Percentiles rank a stretch among this genome's conserved stretches.
These are phyloP conservation scores for Busseola fusca DNA, from an alignment of 2,888 invertebrate species.

Conservation along the genomic window DNA sequence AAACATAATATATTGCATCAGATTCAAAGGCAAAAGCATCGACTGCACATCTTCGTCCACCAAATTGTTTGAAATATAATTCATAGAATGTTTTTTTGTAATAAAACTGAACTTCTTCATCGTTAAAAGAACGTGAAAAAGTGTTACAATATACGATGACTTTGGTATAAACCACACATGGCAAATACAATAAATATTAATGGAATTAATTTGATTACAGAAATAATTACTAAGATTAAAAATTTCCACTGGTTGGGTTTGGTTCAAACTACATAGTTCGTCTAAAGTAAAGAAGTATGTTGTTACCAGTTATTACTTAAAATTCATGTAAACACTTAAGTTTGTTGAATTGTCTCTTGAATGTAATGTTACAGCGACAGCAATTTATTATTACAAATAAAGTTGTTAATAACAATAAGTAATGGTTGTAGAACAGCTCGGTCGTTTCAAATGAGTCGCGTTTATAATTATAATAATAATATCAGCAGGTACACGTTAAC, in stretches of 20 bases:
- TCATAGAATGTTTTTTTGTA: not conserved
- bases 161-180: not conserved
- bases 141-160: not conserved
- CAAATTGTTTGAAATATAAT: not conserved
- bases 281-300: not conserved
- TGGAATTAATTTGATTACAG: not conserved
- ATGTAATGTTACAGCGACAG: too few relatives aligned
- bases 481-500: too few relatives aligned
- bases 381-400: too few relatives aligned
- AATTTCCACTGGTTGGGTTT: too few relatives aligned
- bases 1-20: conserved; percentile 22
- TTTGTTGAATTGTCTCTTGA: too few relatives aligned
- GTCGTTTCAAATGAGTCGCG: too few relatives aligned
- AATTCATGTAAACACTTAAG: too few relatives aligned
- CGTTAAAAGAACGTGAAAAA: not conserved
- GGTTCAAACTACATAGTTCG: not conserved
- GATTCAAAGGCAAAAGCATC: conserved; percentile 25
- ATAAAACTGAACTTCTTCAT: conserved; percentile 4
- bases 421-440: too few relatives aligned
- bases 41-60: conserved; percentile 28
- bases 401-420: too few relatives aligned
- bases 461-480: not conserved
- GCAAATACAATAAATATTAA: not conserved
- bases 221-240: not conserved
- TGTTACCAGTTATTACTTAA: too few relatives aligned